Conservation (phyloP, 2,888 invertebrate species). For the Arge pagana region DNA sequence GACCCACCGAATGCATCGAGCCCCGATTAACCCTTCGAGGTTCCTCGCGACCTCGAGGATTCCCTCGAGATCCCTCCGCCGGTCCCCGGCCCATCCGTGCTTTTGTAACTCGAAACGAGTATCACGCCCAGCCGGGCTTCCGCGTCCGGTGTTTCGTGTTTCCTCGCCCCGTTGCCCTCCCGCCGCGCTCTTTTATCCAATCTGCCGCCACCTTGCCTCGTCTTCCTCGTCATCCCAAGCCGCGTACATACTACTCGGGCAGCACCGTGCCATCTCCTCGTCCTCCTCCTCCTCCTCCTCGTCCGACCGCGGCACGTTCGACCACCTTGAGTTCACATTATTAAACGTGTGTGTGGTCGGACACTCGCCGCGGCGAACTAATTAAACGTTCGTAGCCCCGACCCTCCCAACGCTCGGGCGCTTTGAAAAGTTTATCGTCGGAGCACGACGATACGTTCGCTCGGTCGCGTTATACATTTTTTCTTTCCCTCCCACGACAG, state of each 20-base stretch:
- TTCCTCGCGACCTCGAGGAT: not conserved
- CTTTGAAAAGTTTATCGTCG: not conserved
- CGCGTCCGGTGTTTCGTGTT: slow-evolving; percentile 16
- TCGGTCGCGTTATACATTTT: too few relatives aligned
- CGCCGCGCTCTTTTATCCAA: not conserved
- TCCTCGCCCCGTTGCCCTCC: not conserved
- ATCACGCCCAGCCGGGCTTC: slow-evolving; percentile 15
- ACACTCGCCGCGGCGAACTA: too few relatives aligned
- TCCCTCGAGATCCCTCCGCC: slow-evolving; percentile 4
- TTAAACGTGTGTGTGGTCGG: too few relatives aligned
- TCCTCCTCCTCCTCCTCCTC: too few relatives aligned
- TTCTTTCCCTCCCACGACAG: too few relatives aligned
- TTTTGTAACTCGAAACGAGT: slow-evolving; percentile 16
- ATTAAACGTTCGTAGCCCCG: not conserved
- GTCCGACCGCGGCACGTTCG: not conserved
- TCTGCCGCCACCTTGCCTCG: too few relatives aligned
- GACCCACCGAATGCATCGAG: slow-evolving; percentile 5
- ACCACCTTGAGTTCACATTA: too few relatives aligned
- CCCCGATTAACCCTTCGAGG: slow-evolving; percentile 5
- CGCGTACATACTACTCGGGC: too few relatives aligned
- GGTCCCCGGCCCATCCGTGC: too few relatives aligned
- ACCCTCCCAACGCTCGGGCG: not conserved
- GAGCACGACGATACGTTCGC: not conserved
- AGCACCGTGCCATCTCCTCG: too few relatives aligned
- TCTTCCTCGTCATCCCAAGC: too few relatives aligned